A percentile compares a stretch with the other conserved stretches of the same genome.
Evolutionary conservation across 2,113 vertebrate species (phyloP).

Genomic region (Aegypius monachus): DNA sequence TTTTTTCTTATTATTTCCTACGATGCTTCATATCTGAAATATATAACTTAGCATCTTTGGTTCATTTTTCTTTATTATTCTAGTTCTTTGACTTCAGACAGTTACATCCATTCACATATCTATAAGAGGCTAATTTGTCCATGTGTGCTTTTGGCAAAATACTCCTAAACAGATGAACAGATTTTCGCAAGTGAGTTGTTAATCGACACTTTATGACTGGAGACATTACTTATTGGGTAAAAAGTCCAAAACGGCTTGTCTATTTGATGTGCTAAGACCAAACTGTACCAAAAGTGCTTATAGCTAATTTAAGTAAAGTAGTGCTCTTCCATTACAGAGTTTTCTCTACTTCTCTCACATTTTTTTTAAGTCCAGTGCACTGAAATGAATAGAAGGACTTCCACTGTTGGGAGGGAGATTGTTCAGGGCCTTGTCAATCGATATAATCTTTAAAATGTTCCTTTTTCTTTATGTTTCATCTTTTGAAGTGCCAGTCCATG

Average conservation of each 20-base stretch:
- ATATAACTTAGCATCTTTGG: background rate
- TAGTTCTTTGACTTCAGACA: background rate
- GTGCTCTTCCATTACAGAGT: background rate
- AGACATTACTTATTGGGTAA: background rate
- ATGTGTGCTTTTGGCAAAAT: slow-evolving; percentile 10
- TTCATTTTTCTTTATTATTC: background rate
- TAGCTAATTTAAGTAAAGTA: background rate
- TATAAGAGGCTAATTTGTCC: background rate
- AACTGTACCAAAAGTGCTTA: background rate
- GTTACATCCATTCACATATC: background rate
- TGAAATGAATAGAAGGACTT: background rate
- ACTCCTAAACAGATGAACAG: background rate
- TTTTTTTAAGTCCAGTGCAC: background rate
- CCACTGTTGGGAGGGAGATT: background rate
- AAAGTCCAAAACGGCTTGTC: background rate
- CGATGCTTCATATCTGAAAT: background rate
- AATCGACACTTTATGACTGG: background rate
- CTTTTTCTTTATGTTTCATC: background rate
- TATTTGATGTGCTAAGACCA: background rate
- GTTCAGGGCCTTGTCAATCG: background rate
- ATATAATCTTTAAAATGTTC: background rate
- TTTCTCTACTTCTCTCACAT: background rate
- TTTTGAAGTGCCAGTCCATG: background rate
- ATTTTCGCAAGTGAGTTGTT: background rate
- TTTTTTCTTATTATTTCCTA: background rate